A percentile compares a stretch with the other conserved stretches of the same genome.
Conservation (phyloP, 2,797 vertebrate species). For the Enteromius fasciolatus region DNA sequence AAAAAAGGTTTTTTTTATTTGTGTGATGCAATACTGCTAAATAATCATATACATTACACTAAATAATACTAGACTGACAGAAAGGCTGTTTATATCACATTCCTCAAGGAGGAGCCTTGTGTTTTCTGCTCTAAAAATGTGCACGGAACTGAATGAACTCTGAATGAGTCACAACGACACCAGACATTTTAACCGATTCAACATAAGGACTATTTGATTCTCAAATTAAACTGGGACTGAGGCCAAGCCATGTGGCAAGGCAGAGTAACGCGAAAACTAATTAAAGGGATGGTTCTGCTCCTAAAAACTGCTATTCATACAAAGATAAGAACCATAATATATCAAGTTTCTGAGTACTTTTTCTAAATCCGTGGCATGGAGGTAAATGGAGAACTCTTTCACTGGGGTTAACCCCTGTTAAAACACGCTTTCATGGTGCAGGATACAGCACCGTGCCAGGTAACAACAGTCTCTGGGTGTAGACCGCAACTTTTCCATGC, state of each 20-base stretch:
- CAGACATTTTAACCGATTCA: slow-evolving; percentile 24
- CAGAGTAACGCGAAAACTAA: slow-evolving; percentile 16
- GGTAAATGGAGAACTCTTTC: not conserved
- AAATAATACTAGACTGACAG: not conserved
- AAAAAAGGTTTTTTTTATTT: not conserved
- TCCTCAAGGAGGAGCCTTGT: not conserved
- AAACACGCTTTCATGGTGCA: not conserved
- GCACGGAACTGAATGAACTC: not conserved
- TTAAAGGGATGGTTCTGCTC: not conserved
- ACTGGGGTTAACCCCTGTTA: not conserved
- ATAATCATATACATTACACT: not conserved
- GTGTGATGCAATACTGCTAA: not conserved
- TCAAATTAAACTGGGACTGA: slow-evolving; percentile 3
- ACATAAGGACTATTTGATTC: slow-evolving; percentile 35
- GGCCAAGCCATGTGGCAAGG: slow-evolving; percentile 29
- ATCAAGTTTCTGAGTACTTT: not conserved
- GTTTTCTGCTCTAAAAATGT: slow-evolving; percentile 27
- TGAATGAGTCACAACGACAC: slow-evolving; percentile 18
- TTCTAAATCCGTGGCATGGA: not conserved
- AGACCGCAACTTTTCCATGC: slow-evolving; percentile 36
- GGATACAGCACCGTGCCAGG: not conserved
- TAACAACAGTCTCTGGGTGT: not conserved
- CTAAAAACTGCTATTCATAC: not conserved
- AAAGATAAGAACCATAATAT: not conserved
- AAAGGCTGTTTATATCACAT: not conserved